Conservation (phyloP, 2,113 vertebrate species). For the Myotis brandtii region DNA sequence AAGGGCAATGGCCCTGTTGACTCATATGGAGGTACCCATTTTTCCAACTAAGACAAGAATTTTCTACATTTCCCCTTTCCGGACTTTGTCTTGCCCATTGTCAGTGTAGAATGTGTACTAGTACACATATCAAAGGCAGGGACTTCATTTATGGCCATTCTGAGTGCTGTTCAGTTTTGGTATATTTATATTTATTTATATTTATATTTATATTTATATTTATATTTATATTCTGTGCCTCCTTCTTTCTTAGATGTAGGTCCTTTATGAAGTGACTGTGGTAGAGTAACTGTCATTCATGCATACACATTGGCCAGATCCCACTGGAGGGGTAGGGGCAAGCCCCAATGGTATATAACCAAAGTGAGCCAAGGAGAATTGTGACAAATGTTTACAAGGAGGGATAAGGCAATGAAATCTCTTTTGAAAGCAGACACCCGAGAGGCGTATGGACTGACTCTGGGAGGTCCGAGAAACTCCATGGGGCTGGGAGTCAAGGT, state of each 20-base stretch:
- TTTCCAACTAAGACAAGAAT: neutral
- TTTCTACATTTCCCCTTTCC: neutral
- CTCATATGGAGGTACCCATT: neutral
- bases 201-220: no score
- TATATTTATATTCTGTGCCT: neutral
- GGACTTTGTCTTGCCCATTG: neutral
- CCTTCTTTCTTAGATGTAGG: neutral
- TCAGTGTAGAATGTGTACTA: neutral
- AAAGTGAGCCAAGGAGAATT: neutral
- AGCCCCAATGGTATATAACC: accelerated
- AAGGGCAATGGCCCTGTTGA: neutral
- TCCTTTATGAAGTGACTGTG: neutral
- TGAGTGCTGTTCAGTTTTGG: no score
- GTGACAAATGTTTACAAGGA: neutral
- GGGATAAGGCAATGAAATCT: neutral
- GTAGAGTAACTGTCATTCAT: neutral
- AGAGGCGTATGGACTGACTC: neutral
- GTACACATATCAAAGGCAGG: neutral
- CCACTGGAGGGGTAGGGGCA: neutral
- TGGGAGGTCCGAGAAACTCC: neutral
- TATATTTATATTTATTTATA: no score
- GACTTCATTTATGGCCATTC: neutral
- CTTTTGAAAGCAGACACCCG: neutral
- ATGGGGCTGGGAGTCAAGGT: neutral
- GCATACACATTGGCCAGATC: neutral